These are phyloP conservation scores for Sarcophaga rosellei DNA, from an alignment of 2,888 invertebrate genomes.

Conservation along the genomic window DNA sequence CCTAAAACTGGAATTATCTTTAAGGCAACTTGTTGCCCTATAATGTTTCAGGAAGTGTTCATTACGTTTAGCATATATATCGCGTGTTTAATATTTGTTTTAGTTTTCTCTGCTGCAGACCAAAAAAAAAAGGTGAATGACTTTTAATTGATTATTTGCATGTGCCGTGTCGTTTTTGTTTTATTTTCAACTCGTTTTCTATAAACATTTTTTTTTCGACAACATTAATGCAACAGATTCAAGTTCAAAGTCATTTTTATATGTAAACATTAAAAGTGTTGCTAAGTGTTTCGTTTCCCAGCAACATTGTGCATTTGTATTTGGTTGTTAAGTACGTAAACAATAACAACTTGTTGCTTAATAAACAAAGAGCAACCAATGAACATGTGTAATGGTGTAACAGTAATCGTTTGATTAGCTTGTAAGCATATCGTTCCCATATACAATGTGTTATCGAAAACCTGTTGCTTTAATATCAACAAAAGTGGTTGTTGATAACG, in stretches of 20 bases:
- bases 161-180: conserved; percentile 27
- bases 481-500: not conserved
- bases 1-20: too few relatives aligned
- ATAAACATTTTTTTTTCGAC: not conserved
- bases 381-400: not conserved
- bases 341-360: conserved; percentile 36
- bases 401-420: not conserved
- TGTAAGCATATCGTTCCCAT: conserved; percentile 3
- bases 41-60: not conserved
- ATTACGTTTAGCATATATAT: not conserved
- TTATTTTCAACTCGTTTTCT: not conserved
- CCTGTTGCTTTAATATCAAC: not conserved
- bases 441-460: not conserved
- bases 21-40: conserved; percentile 11
- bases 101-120: not conserved
- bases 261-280: conserved; percentile 30
- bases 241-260: conserved; percentile 51
- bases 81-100: conserved; percentile 29
- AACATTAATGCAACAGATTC: conserved; percentile 23
- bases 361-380: too few relatives aligned
- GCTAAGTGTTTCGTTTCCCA: not conserved
- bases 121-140: conserved; percentile 52
- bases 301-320: conserved; percentile 9
- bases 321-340: not conserved
- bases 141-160: conserved; percentile 46